These are phyloP conservation scores for Muntiacus muntjak DNA, from an alignment of 2,113 vertebrate species.

Conservation along the genomic window DNA sequence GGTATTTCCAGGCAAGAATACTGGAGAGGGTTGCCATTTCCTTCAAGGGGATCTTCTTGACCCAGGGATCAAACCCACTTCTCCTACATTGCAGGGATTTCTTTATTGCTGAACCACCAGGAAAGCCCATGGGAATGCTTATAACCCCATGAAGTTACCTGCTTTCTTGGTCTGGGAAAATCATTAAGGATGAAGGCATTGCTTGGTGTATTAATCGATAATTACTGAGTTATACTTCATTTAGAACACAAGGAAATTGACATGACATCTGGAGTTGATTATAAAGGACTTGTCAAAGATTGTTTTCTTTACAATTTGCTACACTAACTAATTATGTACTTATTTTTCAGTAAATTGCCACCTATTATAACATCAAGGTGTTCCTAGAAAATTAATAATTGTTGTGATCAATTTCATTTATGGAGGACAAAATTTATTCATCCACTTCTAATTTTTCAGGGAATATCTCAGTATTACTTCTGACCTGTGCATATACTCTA, in stretches of 20 bases:
- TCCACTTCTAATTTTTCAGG: neutral
- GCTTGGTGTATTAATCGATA: neutral
- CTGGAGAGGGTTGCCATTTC: neutral
- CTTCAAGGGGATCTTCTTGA: neutral
- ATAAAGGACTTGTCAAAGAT: neutral
- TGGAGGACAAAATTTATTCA: neutral
- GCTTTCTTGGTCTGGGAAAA: neutral
- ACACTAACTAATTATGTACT: neutral
- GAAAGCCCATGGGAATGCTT: neutral
- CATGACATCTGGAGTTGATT: neutral
- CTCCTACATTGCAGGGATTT: neutral
- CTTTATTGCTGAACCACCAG: neutral
- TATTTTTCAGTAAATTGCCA: neutral
- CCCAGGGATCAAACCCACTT: neutral
- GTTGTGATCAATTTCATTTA: neutral
- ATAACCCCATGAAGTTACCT: neutral
- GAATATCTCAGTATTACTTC: neutral
- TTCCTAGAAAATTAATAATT: neutral
- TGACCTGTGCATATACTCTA: neutral
- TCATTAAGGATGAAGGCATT: neutral
- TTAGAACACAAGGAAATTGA: neutral
- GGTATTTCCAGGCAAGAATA: neutral
- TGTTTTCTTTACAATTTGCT: neutral
- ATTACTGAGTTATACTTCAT: neutral
- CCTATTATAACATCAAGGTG: neutral